Base-by-base conservation (phyloP, 2,797 vertebrate genomes). In the Odontamblyopus rebecca region DNA sequence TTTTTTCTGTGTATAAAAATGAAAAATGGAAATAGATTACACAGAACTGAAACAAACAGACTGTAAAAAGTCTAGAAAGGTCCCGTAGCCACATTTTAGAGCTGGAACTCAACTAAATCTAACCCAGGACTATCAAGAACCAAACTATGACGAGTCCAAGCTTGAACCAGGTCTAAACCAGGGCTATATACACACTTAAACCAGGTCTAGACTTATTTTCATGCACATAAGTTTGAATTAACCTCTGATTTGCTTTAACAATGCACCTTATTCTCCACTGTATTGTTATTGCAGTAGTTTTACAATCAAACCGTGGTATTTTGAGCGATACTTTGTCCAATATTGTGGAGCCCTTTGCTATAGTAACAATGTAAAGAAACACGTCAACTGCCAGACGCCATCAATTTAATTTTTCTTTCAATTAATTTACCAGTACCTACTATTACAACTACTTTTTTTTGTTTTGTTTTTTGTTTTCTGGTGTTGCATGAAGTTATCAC, bases 401-500 rank as follows among this genome's bases (percentile, higher is more conserved):
- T 84, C 77, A 64, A 79, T 77, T 83, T 88, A 70, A 5, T 85
- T 87, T 81, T 85, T 85, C 80, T 88, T 80, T 77, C 77, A 86
- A 85, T 81, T 86, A 69, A 80, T 75, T 79, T 87, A 87, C 87
- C 78, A 80, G 74, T 90, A 82, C 61, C 35, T 26, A 26, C 23
- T 44, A 13, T 30, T 77, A 80, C 76, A 77, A 75, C 18, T 84
- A 82, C 86, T 35, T 67, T 77, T 35, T 35, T 6, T 27, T 27
- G 2, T 26, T 57, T 57, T 27, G 54, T 54, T 23, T 57, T 26
- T 74, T 48, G 44, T 48, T 91, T 90, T 85, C 77, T 83, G 91
- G 81, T 84, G 86, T 92, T 91, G 93, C 93, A 94, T 94, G 94
- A 92, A 50, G n/a, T 86, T 48, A 85, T 86, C 89, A 90, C 77